phyloP scores from a whole-genome alignment of 2,797 vertebrate genomes.

The Syncerus caffer region DNA sequence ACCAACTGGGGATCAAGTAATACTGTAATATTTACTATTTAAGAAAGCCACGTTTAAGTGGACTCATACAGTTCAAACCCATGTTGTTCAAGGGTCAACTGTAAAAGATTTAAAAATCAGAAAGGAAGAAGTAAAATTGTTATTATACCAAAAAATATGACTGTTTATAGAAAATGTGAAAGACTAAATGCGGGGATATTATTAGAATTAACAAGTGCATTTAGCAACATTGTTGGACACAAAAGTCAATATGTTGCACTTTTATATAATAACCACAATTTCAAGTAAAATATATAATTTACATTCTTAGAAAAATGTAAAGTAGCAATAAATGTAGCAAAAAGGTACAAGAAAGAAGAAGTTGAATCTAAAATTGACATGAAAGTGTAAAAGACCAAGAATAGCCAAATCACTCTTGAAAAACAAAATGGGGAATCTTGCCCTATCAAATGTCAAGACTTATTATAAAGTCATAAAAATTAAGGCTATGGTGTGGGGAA shows the following conservation, averaged over 20 bases:
- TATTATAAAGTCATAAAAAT: neutral
- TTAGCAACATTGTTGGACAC: neutral
- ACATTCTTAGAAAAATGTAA: neutral
- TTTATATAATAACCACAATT: conserved; percentile 10
- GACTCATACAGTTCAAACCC: neutral
- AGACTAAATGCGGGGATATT: neutral
- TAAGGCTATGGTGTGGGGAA: neutral
- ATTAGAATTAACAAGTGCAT: conserved; percentile 14
- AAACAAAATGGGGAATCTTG: neutral
- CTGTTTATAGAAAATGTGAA: neutral
- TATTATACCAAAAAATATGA: neutral
- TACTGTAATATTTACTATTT: neutral
- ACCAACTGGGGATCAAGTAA: neutral
- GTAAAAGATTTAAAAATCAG: neutral
- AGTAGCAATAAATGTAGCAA: conserved; percentile 1
- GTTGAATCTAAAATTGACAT: conserved; percentile 19
- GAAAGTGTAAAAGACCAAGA: neutral
- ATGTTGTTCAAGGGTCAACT: neutral
- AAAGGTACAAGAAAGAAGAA: neutral
- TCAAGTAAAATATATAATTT: conserved; percentile 16
- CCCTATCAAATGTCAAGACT: neutral
- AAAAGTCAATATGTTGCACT: neutral
- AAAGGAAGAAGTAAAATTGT: neutral
- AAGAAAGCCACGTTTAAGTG: neutral
- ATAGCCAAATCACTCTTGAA: neutral